These are phyloP conservation scores for Channa argus DNA, from an alignment of 2,113 vertebrate species.

Conservation along the genomic window DNA sequence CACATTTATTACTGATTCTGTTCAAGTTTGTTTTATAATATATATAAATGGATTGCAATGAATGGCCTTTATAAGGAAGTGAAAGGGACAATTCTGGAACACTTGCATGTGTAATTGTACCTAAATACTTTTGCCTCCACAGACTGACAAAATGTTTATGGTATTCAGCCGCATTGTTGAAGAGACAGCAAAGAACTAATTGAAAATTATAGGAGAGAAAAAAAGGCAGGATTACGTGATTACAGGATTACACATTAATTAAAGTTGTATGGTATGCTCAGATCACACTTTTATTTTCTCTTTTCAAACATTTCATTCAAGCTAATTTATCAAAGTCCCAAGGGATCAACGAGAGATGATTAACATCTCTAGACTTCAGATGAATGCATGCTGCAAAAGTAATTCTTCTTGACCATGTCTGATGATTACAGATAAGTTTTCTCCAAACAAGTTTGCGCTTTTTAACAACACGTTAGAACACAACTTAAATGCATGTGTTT, in stretches of 20 bases:
- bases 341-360: slow-evolving; percentile 9
- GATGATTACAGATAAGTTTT: not conserved
- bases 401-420: not conserved
- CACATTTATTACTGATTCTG: too few species aligned
- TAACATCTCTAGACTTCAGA: slow-evolving; percentile 27
- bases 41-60: too few species aligned
- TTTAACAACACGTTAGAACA: not conserved
- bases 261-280: slow-evolving; percentile 37
- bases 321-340: slow-evolving; percentile 16
- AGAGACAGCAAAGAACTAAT: slow-evolving; percentile 35
- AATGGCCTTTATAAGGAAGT: not conserved
- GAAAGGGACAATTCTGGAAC: slow-evolving; percentile 5
- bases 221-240: slow-evolving; percentile 54
- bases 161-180: slow-evolving; percentile 14
- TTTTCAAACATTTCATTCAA: slow-evolving; percentile 34
- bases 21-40: too few species aligned
- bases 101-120: not conserved
- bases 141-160: slow-evolving; percentile 9
- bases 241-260: slow-evolving; percentile 63
- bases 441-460: not conserved
- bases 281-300: slow-evolving; percentile 33
- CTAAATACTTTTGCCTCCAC: slow-evolving; percentile 14
- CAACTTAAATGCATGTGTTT: too few species aligned
- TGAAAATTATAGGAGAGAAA: slow-evolving; percentile 52
- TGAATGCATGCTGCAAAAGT: not conserved